Percentiles rank a stretch among this genome's conserved stretches.
Evolutionary conservation across 1,140 invertebrate species (phyloP).

Genomic region (Kradibia gibbosae): DNA sequence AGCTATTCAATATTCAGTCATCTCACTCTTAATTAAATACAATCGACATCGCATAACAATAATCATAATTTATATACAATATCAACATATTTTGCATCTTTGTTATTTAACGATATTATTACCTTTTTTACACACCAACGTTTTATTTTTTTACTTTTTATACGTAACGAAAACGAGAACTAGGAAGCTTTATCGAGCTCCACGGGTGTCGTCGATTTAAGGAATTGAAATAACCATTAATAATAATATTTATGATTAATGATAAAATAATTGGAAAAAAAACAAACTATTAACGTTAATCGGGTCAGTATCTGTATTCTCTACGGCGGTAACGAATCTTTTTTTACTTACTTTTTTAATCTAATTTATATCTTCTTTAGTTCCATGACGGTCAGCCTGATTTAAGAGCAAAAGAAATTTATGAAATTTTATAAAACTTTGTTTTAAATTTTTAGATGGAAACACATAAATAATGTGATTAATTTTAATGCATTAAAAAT

Average conservation of each 20-base stretch:
- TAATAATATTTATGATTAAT: not conserved
- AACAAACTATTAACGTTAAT: constrained; percentile 27
- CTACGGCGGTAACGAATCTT: constrained; percentile 33
- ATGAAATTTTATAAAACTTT: not conserved
- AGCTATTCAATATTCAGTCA: constrained; percentile 43
- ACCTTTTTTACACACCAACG: constrained; percentile 41
- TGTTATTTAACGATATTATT: constrained; percentile 40
- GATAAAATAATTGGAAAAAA: constrained; percentile 6
- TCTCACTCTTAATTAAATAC: constrained; percentile 62
- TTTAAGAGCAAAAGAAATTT: constrained; percentile 9
- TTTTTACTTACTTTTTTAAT: not conserved
- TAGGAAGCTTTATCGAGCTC: constrained; percentile 29
- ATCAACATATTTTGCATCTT: constrained; percentile 71
- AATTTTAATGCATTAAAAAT: not conserved
- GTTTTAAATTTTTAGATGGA: not conserved
- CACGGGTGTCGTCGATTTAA: constrained; percentile 11
- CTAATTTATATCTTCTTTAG: constrained; percentile 5
- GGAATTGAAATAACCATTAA: constrained; percentile 30
- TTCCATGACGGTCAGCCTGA: not conserved
- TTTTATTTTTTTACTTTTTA: constrained; percentile 25
- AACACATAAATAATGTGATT: not conserved
- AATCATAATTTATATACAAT: constrained; percentile 70
- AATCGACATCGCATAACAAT: constrained; percentile 62
- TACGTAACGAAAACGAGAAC: constrained; percentile 3
- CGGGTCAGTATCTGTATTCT: constrained; percentile 24